Evolutionary conservation across 2,888 invertebrate genomes (phyloP), one percentile per base, ranked within the genome.

Genomic region (Pedicia rivosa): DNA sequence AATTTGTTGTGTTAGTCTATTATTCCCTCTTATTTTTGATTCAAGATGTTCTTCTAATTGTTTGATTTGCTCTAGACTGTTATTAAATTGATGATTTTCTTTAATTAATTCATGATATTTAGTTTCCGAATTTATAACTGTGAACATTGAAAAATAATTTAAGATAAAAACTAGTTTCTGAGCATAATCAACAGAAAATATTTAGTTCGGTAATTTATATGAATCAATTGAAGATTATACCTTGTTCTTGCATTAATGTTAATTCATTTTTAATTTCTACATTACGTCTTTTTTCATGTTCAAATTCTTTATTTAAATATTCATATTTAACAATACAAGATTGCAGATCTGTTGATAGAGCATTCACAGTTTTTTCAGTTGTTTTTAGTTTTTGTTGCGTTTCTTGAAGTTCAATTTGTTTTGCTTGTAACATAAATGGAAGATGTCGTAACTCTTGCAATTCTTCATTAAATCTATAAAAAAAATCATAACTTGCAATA

Each of bases 301-400:
- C 42, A 13, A 42, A 31, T 22, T 36, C 34, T 24, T 42, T 42
- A 8, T 42, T 37, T 14, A 39, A 30, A 13, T 39, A 13, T 42
- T 43, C 43, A 27, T 39, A 43, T 34, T 43, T 43, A 14, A 43
- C 32, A 12, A 43, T 42, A 28, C 43, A 43, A 9, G 37, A n/a
- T 35, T 43, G 40, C 13, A 43, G 31, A 40, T 43, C 42, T 14
- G 25, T 32, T 22, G 43, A 43, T 25, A 43, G 15, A 10, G 43
- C 43, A 24, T 16, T 28, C n/a, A 43, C 40, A 9, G 43, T 43
- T 20, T 38, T 37, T 26, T 43, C 42, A 17, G 42, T 30, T 25
- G 42, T 29, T 34, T 38, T 42, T n/a, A 42, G 17, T 39, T 43
- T 43, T n/a, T n/a, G n/a, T n/a, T n/a, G n/a, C n/a, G n/a, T n/a